phyloP scores from a whole-genome alignment of 2,888 invertebrate genomes.

The Pterostichus niger region DNA sequence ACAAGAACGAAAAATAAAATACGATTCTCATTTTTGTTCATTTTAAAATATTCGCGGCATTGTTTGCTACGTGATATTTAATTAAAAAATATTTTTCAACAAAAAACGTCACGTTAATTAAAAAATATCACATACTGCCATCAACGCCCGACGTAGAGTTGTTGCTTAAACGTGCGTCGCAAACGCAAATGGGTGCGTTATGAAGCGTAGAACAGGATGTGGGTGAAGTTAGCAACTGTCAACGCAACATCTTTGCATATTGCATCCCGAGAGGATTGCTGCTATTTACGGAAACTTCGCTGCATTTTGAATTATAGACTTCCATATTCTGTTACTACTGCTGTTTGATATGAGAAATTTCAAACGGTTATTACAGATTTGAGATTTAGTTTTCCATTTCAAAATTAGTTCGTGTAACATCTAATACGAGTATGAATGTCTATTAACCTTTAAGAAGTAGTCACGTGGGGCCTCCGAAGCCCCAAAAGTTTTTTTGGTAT shows the following conservation, averaged over 20 bases:
- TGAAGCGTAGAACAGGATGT: background rate
- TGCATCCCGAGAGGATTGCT: background rate
- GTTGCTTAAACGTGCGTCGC: slow-evolving; percentile 46
- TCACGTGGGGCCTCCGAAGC: no score
- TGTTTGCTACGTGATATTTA: slow-evolving; percentile 58
- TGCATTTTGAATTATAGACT: slow-evolving; percentile 25
- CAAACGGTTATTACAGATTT: no score
- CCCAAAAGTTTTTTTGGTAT: no score
- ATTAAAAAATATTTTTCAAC: slow-evolving; percentile 66
- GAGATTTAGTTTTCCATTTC: no score
- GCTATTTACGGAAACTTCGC: slow-evolving; percentile 2
- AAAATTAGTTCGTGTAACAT: no score
- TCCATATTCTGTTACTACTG: slow-evolving; percentile 9
- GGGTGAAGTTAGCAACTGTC: no score
- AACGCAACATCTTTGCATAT: no score
- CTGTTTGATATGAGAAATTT: background rate
- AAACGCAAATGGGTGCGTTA: slow-evolving; percentile 17
- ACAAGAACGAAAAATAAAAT: slow-evolving; percentile 53
- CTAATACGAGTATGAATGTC: no score
- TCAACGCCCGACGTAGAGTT: slow-evolving; percentile 39
- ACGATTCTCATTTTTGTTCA: slow-evolving; percentile 38
- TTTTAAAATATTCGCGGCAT: slow-evolving; percentile 59
- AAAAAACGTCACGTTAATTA: slow-evolving; percentile 64
- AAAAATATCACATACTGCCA: slow-evolving; percentile 64
- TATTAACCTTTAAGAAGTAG: no score